Conservation (phyloP, 1,140 invertebrate genomes). For the Periplaneta americana region DNA sequence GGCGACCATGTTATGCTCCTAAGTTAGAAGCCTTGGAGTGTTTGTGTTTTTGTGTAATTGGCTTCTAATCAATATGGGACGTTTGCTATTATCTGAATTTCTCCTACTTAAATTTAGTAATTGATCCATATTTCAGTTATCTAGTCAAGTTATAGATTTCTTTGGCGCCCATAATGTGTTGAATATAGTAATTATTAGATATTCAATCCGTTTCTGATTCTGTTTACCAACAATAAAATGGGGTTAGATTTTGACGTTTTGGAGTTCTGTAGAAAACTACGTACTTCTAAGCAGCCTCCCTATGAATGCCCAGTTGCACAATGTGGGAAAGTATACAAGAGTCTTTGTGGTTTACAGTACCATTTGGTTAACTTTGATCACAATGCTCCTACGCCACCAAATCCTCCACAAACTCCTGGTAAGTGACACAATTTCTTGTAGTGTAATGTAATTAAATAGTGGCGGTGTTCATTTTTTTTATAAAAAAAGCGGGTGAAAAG, state of each 20-base stretch:
- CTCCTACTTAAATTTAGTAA: too few species aligned
- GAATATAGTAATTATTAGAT: neutral
- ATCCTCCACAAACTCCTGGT: neutral
- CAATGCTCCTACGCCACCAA: slow-evolving; percentile 49
- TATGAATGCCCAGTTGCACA: slow-evolving; percentile 78
- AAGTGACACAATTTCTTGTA: too few species aligned
- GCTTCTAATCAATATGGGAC: neutral
- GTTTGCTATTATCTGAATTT: neutral
- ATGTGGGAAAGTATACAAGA: slow-evolving; percentile 81
- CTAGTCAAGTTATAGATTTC: too few species aligned
- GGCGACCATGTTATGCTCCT: too few species aligned
- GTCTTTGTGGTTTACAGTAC: slow-evolving; percentile 76
- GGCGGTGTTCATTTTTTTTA: too few species aligned
- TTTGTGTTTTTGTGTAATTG: too few species aligned
- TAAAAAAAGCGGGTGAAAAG: too few species aligned
- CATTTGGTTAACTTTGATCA: slow-evolving; percentile 82
- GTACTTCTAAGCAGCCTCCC: slow-evolving; percentile 70
- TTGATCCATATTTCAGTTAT: neutral
- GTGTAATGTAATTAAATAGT: neutral
- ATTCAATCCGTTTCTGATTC: neutral
- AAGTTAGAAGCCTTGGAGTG: too few species aligned
- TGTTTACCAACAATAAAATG: slow-evolving; percentile 43
- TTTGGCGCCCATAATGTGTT: too few species aligned
- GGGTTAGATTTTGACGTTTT: slow-evolving; percentile 76
- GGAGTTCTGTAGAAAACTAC: slow-evolving; percentile 75